A percentile compares a stretch with the other conserved stretches of the same genome.
Evolutionary conservation across 2,113 vertebrate species (phyloP).

Genomic region (Ariopsis seemanni): DNA sequence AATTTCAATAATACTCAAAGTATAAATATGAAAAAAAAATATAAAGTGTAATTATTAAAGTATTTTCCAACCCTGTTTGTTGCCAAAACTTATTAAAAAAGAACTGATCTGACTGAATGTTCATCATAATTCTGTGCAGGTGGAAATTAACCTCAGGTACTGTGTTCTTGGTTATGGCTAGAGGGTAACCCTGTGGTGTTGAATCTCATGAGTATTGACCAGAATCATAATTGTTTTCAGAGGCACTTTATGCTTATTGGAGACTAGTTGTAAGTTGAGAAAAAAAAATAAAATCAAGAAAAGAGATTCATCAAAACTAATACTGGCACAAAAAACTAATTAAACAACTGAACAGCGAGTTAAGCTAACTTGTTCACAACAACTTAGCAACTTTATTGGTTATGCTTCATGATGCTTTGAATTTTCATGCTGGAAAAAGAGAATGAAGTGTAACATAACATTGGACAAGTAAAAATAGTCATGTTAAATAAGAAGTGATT

Average conservation of each 20-base stretch:
- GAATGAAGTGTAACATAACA: neutral
- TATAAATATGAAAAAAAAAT: neutral
- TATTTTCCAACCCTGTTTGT: neutral
- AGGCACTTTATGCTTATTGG: neutral
- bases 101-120: neutral
- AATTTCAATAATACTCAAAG: neutral
- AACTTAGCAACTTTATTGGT: neutral
- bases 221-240: neutral
- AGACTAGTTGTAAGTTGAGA: neutral
- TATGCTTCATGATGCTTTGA: too few species aligned
- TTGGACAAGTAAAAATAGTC: neutral
- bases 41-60: neutral
- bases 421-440: neutral
- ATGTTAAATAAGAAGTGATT: neutral
- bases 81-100: neutral
- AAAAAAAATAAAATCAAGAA: neutral
- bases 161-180: neutral
- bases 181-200: constrained; percentile 1
- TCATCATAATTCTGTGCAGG: constrained; percentile 7
- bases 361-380: neutral
- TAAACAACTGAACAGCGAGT: neutral
- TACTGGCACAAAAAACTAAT: neutral
- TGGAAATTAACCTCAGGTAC: constrained; percentile 8
- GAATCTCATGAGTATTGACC: neutral
- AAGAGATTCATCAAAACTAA: neutral